phyloP scores from a whole-genome alignment of 2,888 invertebrate genomes.

The Trachelus tabidus region DNA sequence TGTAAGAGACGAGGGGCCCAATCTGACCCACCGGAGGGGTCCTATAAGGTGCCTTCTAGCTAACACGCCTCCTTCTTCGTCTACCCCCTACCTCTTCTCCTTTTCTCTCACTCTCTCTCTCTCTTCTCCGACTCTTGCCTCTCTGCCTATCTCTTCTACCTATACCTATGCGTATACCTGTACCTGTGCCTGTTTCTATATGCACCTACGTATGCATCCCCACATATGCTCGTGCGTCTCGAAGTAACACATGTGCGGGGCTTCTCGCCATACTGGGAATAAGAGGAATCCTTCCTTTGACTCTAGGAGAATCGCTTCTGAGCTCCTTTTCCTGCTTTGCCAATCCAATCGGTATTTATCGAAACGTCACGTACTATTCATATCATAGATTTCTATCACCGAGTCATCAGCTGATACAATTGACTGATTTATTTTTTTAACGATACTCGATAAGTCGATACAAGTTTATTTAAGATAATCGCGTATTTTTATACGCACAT shows the following conservation, averaged over 20 bases:
- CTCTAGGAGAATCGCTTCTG: background rate
- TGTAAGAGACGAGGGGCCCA: slow-evolving; percentile 38
- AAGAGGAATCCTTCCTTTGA: background rate
- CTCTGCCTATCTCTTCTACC: background rate
- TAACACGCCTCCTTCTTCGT: slow-evolving; percentile 2
- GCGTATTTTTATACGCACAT: too few species aligned
- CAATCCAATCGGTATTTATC: background rate
- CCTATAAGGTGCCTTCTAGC: background rate
- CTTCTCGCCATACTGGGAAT: background rate
- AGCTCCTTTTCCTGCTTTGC: background rate
- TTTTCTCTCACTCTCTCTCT: background rate
- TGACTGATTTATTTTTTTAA: background rate
- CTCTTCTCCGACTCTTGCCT: background rate
- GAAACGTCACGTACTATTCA: background rate
- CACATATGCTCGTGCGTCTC: background rate
- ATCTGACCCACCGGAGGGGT: slow-evolving; percentile 36
- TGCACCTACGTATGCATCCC: slow-evolving; percentile 1
- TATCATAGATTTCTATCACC: background rate
- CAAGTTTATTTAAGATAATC: background rate
- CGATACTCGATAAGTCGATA: background rate
- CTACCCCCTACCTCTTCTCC: background rate
- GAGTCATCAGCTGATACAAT: background rate
- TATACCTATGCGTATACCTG: slow-evolving; percentile 5
- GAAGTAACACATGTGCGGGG: background rate
- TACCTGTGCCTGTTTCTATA: slow-evolving; percentile 1